Evolutionary conservation across 2,888 invertebrate genomes (phyloP), one percentile per base, ranked within the genome.

Genomic region (Plutella xylostella): DNA sequence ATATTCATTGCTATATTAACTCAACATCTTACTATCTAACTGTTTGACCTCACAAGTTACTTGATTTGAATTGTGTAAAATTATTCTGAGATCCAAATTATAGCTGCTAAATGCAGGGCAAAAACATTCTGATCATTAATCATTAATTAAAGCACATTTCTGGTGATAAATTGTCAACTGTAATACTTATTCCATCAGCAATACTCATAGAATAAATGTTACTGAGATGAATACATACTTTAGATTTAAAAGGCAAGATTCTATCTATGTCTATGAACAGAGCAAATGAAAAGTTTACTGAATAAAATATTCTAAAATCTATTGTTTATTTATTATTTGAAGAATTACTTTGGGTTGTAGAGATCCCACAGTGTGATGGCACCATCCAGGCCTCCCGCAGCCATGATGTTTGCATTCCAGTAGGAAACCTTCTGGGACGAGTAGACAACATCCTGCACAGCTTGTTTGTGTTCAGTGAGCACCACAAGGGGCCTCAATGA

Each of bases 301-400:
- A 11, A 30, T 31, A 19, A 52, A 47, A 33, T 15, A 17, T 34
- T 15, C 9, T 34, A 6, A 14, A 34, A 17, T 15, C 17, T 34
- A 34, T 17, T 34, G 34, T 15, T 34, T 34, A 34, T 34, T 34
- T n/a, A 6, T 22, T 22, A 28, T 28, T n/a, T n/a, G 14, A 31
- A 25, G 21, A 21, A 79, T 53, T 72, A 64, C 52, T 63, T 79
- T 50, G 57, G 64, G 51, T 92, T 92, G 65, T 92, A 93, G 57
- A 93, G 84, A 78, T 92, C 89, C 93, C 93, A 93, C 45, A 93
- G 83, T 4, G 92, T 90, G 54, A 93, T 89, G 60, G 87, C 87
- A 52, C 91, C 90, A 70, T 93, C 93, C 49, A 89, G 86, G 19
- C 91, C 89, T 37, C 88, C 88, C 0, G 89, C 90, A 12, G 92